Percentiles rank a stretch among this genome's conserved stretches.
phyloP scores from a whole-genome alignment of 23 tunicate genomes.

The Clavelina lepadiformis region DNA sequence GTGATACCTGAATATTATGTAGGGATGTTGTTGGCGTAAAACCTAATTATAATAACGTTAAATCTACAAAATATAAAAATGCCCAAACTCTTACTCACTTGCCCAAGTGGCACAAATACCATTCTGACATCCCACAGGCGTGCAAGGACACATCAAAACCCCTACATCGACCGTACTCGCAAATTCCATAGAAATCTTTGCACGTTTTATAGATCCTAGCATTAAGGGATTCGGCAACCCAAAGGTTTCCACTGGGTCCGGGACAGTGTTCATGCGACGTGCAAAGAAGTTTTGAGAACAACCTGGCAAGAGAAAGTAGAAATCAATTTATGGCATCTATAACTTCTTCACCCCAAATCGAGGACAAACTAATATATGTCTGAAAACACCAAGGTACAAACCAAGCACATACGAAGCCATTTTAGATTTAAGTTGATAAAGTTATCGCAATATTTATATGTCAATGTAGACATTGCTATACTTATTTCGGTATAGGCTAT shows the following conservation, averaged over 20 bases:
- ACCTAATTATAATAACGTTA: no score
- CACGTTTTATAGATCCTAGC: conserved; percentile 52
- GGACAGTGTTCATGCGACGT: conserved; percentile 50
- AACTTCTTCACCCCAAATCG: neutral
- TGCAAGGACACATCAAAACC: conserved; percentile 76
- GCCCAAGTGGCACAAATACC: conserved; percentile 60
- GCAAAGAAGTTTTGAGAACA: conserved; percentile 45
- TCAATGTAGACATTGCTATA: no score
- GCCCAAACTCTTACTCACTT: conserved; percentile 27
- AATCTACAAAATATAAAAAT: no score
- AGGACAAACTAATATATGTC: neutral
- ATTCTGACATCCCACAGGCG: conserved; percentile 79
- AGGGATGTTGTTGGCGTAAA: no score
- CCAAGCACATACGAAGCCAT: no score
- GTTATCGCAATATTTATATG: no score
- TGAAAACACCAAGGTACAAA: neutral
- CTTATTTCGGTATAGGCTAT: no score
- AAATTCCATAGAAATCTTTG: conserved; percentile 60
- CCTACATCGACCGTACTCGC: conserved; percentile 57
- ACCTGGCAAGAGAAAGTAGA: conserved; percentile 14
- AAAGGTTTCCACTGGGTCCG: conserved; percentile 62
- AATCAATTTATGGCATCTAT: neutral
- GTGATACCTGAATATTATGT: no score
- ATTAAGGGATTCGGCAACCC: conserved; percentile 62
- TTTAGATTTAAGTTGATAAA: no score